Percentiles rank a stretch among this genome's conserved stretches.
Conservation (phyloP, 2,797 vertebrate species). For the Myotis vivesi region DNA sequence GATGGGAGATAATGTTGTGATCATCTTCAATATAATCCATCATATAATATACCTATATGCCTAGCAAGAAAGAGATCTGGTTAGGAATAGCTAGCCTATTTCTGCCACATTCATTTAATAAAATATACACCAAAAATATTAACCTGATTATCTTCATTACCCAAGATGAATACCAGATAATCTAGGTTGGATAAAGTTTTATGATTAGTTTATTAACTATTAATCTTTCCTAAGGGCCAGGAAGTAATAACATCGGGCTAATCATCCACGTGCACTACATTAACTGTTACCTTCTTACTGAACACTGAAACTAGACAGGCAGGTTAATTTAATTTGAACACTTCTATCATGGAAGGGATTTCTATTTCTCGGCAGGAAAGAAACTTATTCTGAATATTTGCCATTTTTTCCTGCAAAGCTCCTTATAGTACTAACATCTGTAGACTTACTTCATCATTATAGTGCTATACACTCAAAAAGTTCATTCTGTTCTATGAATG, state of each 20-base stretch:
- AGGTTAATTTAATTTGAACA: background rate
- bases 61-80: background rate
- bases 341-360: background rate
- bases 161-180: background rate
- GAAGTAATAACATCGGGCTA: background rate
- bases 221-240: background rate
- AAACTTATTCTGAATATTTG: background rate
- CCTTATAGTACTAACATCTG: background rate
- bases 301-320: background rate
- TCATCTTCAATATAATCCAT: background rate
- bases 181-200: background rate
- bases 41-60: background rate
- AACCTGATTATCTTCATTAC: background rate
- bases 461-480: background rate
- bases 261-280: background rate
- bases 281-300: background rate
- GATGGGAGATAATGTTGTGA: background rate
- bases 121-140: background rate
- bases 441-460: background rate
- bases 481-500: background rate
- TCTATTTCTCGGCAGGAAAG: background rate
- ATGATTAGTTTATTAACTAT: slow-evolving; percentile 3
- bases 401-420: background rate
- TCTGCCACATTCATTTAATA: background rate
- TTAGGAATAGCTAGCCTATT: background rate